Evolutionary conservation across 2,113 vertebrate species (phyloP).

Genomic region (Trochalopteron elliotii): DNA sequence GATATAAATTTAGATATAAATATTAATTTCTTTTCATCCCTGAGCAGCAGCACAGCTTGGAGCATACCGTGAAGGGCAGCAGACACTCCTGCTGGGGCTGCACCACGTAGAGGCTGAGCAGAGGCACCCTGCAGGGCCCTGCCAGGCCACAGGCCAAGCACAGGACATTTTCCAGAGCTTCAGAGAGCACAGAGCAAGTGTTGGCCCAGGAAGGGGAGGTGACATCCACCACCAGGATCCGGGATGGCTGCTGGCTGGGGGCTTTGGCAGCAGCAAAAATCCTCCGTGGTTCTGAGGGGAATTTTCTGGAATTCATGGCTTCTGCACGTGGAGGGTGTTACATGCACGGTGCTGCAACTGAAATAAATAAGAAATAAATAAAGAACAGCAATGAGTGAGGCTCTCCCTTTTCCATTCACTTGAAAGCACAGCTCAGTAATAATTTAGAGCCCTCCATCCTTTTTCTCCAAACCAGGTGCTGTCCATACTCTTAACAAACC

Average conservation of each 20-base stretch:
- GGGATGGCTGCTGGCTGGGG: slow-evolving; percentile 73
- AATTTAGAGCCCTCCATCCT: neutral
- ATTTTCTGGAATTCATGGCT: slow-evolving; percentile 58
- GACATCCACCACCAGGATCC: slow-evolving; percentile 84
- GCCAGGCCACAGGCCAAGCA: slow-evolving; percentile 81
- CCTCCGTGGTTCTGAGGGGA: neutral
- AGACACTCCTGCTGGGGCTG: slow-evolving; percentile 88
- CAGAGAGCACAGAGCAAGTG: slow-evolving; percentile 76
- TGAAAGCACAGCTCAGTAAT: neutral
- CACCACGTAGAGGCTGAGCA: slow-evolving; percentile 87
- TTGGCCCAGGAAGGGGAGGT: slow-evolving; percentile 81
- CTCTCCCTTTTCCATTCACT: neutral
- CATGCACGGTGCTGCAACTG: neutral
- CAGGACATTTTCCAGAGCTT: slow-evolving; percentile 89
- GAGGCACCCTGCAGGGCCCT: slow-evolving; percentile 83
- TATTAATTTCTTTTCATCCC: too few relatives aligned
- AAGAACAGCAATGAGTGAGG: neutral
- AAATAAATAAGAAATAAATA: neutral
- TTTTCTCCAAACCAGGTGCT: neutral
- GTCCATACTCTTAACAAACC: neutral
- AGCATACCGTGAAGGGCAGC: slow-evolving; percentile 88
- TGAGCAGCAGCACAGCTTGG: neutral
- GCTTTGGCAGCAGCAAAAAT: neutral
- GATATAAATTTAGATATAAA: fast-evolving
- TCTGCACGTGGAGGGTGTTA: neutral